Base-by-base conservation (phyloP, 2,888 invertebrate genomes). In the Harpagoxenus sublaevis region DNA sequence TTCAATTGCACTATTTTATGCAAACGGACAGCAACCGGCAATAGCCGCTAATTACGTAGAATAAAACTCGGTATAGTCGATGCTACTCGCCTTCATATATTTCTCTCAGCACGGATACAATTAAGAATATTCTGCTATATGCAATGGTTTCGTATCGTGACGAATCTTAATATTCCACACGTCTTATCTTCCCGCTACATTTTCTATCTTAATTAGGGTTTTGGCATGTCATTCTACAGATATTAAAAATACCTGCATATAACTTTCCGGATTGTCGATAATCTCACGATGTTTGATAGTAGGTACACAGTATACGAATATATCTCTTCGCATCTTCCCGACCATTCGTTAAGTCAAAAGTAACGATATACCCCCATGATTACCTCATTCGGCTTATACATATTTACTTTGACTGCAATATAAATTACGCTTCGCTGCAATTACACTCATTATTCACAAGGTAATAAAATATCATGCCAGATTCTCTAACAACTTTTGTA, bases 371-470 rank as follows among this genome's bases (percentile, higher is more conserved):
- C 75, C 83, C 79, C 53, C 75, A 78, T 83, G 88, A 89, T 89
- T 89, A 89, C 84, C 84, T 53, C 71, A 83, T 88, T 89, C 78
- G 84, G 65, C 82, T 87, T 85, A 85, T 85, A 74, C 89, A 85
- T 81, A 81, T 81, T 81, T 60, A 85, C 85, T 87, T 83, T 74
- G 66, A 77, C 66, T 74, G 85, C 70, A 68, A 73, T 73, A 65
- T 79, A 70, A 71, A 65, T 63, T 87, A 83, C 71, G 86, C 79
- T 84, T 86, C 85, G 68, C 65, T 75, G 88, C 84, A 79, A 42
- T 85, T 85, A 81, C 77, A 83, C 79, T 83, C 62, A 63, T 79
- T 84, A 82, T 83, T 85, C 85, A 84, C 77, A 65, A 79, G 79
- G 65, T 81, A 81, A 86, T 88, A 85, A 90, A 89, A 81, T 73